A percentile compares a stretch with the other conserved stretches of the same genome.
Conservation (phyloP, 2,888 invertebrate species). For the Blastobasis adustella region DNA sequence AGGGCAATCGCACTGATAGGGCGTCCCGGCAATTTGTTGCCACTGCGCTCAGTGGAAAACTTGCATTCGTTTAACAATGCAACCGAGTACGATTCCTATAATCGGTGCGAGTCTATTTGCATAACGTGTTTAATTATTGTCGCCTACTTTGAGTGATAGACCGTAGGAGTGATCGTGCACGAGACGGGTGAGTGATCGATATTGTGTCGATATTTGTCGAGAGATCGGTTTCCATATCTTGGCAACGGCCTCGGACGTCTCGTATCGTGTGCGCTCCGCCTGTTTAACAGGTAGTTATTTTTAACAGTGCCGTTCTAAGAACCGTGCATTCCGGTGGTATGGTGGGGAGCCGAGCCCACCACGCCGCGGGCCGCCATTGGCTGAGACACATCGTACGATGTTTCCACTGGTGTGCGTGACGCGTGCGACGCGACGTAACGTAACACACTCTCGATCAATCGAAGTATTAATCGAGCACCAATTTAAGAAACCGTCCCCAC, state of each 20-base stretch:
- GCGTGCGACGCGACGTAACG: constrained; percentile 31
- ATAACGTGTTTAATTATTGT: too few relatives aligned
- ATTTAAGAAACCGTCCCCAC: constrained; percentile 39
- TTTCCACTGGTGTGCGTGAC: constrained; percentile 47
- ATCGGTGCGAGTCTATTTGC: too few relatives aligned
- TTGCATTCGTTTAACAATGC: too few relatives aligned
- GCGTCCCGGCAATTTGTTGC: too few relatives aligned
- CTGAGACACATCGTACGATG: constrained; percentile 61
- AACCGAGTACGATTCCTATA: too few relatives aligned
- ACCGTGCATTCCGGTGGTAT: constrained; percentile 56
- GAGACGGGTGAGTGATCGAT: too few relatives aligned
- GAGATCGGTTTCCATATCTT: constrained; percentile 27
- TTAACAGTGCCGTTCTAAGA: constrained; percentile 65
- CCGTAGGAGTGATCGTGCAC: too few relatives aligned
- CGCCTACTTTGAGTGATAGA: too few relatives aligned
- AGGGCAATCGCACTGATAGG: too few relatives aligned
- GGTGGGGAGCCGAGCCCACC: constrained; percentile 72
- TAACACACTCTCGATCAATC: constrained; percentile 44
- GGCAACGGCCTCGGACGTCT: constrained; percentile 51
- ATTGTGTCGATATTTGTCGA: too few relatives aligned
- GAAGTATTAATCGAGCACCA: constrained; percentile 51
- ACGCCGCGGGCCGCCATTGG: constrained; percentile 50
- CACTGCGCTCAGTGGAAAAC: too few relatives aligned
- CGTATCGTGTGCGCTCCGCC: constrained; percentile 44
- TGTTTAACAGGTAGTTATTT: constrained; percentile 67